phyloP scores from a whole-genome alignment of 2,113 vertebrate genomes.

The Furnarius figulus region DNA sequence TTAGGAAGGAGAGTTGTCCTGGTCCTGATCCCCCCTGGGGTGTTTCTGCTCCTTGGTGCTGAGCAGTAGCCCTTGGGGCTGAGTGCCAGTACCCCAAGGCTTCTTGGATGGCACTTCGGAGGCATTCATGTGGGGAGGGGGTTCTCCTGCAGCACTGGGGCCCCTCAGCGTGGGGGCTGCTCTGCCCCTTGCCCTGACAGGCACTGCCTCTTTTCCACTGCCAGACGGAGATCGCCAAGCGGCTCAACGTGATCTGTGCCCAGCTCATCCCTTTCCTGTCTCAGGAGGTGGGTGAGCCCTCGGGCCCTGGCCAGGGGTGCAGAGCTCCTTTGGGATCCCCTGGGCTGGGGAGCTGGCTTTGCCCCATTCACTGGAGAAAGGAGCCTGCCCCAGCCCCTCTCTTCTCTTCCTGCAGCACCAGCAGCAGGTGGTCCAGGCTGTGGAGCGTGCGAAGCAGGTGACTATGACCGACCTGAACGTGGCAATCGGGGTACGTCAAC shows the following conservation, averaged over 20 bases:
- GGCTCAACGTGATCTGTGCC: slow-evolving; percentile 92
- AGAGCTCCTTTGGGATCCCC: neutral
- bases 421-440: slow-evolving; percentile 78
- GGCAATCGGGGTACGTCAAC: slow-evolving; percentile 72
- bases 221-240: slow-evolving; percentile 92
- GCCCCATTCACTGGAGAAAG: neutral
- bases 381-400: neutral
- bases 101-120: neutral
- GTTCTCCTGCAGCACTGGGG: fast-evolving
- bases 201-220: neutral
- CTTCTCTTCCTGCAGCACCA: slow-evolving; percentile 75
- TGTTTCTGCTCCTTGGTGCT: neutral
- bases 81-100: neutral
- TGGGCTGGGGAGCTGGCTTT: neutral
- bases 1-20: neutral
- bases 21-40: neutral
- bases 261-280: slow-evolving; percentile 95
- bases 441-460: slow-evolving; percentile 79
- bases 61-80: neutral
- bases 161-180: fast-evolving
- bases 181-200: neutral
- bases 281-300: slow-evolving; percentile 84
- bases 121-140: neutral
- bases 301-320: fast-evolving
- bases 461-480: slow-evolving; percentile 79